These are phyloP conservation scores for Sylvilagus floridanus DNA, from an alignment of 2,797 vertebrate genomes.

Conservation along the genomic window DNA sequence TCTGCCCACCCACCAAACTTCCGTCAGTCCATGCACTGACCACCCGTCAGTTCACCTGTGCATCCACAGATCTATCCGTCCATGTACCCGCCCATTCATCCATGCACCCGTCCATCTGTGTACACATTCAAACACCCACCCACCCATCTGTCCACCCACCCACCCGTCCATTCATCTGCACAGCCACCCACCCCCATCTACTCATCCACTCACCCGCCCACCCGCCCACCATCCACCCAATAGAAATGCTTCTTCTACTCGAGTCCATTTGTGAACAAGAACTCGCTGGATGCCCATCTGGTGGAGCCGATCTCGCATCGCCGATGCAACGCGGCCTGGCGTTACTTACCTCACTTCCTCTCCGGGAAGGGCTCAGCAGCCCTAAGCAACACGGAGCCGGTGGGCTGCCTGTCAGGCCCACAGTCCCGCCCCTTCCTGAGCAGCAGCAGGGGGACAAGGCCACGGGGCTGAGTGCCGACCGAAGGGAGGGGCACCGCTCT, in stretches of 20 bases:
- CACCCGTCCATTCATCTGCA: no score
- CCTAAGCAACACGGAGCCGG: rapidly evolving
- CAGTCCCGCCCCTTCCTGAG: not conserved
- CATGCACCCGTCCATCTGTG: no score
- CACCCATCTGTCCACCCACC: no score
- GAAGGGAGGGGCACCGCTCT: rapidly evolving
- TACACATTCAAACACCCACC: no score
- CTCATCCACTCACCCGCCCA: no score
- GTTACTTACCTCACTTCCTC: not conserved
- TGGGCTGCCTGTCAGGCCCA: not conserved
- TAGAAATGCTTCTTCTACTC: not conserved
- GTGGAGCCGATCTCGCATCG: not conserved
- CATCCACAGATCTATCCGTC: no score
- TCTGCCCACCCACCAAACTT: not conserved
- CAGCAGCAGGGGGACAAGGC: rapidly evolving
- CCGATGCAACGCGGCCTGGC: not conserved
- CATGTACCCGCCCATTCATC: no score
- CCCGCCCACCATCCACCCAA: not conserved
- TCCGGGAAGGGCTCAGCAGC: not conserved
- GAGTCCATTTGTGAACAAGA: not conserved
- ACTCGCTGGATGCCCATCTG: not conserved
- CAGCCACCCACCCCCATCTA: rapidly evolving
- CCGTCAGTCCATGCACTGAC: not conserved
- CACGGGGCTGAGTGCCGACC: not conserved
- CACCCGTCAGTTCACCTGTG: no score